Evolutionary conservation across 2,888 invertebrate species (phyloP).

Genomic region (Oligia strigilis): DNA sequence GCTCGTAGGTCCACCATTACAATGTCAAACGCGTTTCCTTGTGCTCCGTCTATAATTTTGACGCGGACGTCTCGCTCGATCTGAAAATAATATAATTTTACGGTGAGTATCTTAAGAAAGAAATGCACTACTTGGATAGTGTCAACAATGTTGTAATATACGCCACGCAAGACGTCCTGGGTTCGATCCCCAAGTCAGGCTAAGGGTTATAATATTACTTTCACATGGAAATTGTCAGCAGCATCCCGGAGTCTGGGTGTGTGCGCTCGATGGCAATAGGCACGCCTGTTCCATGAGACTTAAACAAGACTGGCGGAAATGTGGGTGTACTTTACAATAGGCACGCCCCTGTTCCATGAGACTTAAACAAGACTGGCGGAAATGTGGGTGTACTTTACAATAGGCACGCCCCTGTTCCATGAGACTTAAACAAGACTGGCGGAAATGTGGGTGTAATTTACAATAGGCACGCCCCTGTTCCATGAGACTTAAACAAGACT

Average conservation of each 20-base stretch:
- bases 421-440: background rate
- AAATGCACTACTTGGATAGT: background rate
- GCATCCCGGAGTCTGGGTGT: background rate
- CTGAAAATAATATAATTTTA: conserved; percentile 61
- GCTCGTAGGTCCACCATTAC: conserved; percentile 73
- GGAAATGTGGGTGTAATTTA: too few relatives aligned
- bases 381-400: too few relatives aligned
- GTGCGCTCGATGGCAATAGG: background rate
- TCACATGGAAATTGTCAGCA: background rate
- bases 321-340: background rate
- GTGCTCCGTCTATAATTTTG: conserved; percentile 75
- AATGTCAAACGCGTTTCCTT: conserved; percentile 65
- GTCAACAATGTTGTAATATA: background rate
- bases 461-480: background rate
- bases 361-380: background rate
- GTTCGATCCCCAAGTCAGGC: too few relatives aligned
- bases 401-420: background rate
- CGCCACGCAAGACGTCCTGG: background rate
- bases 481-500: background rate
- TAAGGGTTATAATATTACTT: background rate
- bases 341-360: background rate
- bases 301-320: background rate
- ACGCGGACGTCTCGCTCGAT: conserved; percentile 78
- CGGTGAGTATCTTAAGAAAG: background rate
- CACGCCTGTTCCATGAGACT: background rate